Evolutionary conservation across 2,113 vertebrate species (phyloP).

Genomic region (Eretmochelys imbricata): DNA sequence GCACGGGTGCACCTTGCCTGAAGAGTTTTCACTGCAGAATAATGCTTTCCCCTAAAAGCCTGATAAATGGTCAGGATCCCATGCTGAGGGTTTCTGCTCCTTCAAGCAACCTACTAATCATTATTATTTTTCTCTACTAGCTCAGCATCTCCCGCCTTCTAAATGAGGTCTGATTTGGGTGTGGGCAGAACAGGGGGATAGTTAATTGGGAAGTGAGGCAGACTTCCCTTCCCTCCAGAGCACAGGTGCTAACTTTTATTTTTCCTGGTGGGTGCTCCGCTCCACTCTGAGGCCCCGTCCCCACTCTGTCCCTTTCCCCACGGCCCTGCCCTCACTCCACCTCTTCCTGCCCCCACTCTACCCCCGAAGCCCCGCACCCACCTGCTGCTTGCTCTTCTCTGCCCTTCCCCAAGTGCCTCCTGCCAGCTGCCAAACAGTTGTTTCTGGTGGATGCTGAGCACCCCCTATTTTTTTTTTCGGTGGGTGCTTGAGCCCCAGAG

Average conservation of each 20-base stretch:
- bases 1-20: background rate
- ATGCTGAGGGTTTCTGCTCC: background rate
- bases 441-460: too few relatives aligned
- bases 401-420: too few relatives aligned
- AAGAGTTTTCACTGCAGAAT: background rate
- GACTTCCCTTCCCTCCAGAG: background rate
- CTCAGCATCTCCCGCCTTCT: background rate
- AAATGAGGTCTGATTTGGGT: background rate
- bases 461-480: too few relatives aligned
- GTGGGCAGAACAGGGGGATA: background rate
- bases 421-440: too few relatives aligned
- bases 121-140: background rate
- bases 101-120: background rate
- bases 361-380: accelerated
- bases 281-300: too few relatives aligned
- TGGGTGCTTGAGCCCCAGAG: too few relatives aligned
- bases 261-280: too few relatives aligned
- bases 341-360: too few relatives aligned
- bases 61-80: background rate
- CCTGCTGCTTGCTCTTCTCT: too few relatives aligned
- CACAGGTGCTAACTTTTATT: too few relatives aligned
- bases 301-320: too few relatives aligned
- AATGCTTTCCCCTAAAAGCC: background rate
- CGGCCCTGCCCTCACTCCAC: too few relatives aligned
- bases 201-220: background rate